Conservation (phyloP, 2,888 invertebrate genomes). For the Meloe dianella region DNA sequence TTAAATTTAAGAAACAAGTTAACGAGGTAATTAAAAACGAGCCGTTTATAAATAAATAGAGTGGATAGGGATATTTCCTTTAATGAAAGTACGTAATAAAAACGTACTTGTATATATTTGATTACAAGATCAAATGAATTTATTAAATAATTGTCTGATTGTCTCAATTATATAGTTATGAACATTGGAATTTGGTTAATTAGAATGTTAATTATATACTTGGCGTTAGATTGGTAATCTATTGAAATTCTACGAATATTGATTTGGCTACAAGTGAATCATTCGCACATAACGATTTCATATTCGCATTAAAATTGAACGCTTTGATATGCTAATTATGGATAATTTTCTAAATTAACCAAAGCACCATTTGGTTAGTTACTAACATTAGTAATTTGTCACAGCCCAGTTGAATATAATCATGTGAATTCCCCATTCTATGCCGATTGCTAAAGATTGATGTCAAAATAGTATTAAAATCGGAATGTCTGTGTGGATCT, state of each 20-base stretch:
- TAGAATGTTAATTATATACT: not conserved
- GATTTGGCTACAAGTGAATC: not conserved
- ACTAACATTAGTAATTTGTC: slow-evolving; percentile 5
- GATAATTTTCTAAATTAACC: slow-evolving; percentile 8
- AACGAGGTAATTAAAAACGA: slow-evolving; percentile 32
- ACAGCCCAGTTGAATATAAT: not conserved
- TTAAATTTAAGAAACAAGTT: slow-evolving; percentile 30
- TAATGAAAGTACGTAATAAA: too few species aligned
- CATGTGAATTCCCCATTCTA: not conserved
- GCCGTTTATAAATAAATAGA: slow-evolving; percentile 26
- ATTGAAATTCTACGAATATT: not conserved
- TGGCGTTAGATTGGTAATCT: too few species aligned
- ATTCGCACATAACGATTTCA: not conserved
- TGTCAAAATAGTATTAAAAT: too few species aligned
- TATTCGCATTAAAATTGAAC: slow-evolving; percentile 23
- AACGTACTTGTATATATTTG: too few species aligned
- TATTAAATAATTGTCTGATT: not conserved
- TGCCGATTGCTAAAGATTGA: not conserved
- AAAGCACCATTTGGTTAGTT: slow-evolving; percentile 1
- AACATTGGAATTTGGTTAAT: not conserved
- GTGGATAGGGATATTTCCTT: not conserved
- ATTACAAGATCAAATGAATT: not conserved
- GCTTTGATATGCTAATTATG: slow-evolving; percentile 32
- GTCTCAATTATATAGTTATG: too few species aligned
- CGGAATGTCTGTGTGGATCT: too few species aligned